Conservation (phyloP, 2,113 vertebrate species). For the Thymallus thymallus region DNA sequence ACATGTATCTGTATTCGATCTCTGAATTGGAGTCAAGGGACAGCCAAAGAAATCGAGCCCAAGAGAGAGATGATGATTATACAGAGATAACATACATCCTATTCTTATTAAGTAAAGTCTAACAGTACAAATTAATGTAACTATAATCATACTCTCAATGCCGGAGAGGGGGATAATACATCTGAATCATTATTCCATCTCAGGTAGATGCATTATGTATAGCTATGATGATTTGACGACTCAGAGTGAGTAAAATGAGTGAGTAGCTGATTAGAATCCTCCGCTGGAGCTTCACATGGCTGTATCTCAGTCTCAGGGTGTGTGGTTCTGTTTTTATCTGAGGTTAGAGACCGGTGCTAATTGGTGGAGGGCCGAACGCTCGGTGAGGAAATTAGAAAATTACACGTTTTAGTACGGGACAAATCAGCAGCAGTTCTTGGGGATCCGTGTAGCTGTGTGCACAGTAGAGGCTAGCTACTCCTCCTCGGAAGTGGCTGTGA, state of each 20-base stretch:
- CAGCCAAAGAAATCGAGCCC: background rate
- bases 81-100: conserved; percentile 36
- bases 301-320: conserved; percentile 46
- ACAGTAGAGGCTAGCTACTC: conserved; percentile 27
- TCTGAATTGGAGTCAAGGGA: too few relatives aligned
- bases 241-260: conserved; percentile 50
- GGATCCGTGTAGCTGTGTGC: conserved; percentile 45
- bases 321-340: conserved; percentile 11
- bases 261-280: conserved; percentile 68
- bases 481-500: conserved; percentile 10
- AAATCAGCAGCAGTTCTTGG: conserved; percentile 71
- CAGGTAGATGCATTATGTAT: conserved; percentile 80
- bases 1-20: background rate
- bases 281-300: conserved; percentile 32
- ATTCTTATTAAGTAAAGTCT: conserved; percentile 63
- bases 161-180: conserved; percentile 71
- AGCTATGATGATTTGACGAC: conserved; percentile 69
- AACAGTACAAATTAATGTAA: conserved; percentile 47
- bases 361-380: conserved; percentile 73
- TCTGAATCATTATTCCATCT: conserved; percentile 52
- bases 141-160: conserved; percentile 72
- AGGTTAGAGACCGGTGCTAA: conserved; percentile 76
- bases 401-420: conserved; percentile 65
- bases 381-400: conserved; percentile 79
- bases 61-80: conserved; percentile 23